A percentile compares a stretch with the other conserved stretches of the same genome.
Evolutionary conservation across 1,140 invertebrate species (phyloP).

Genomic region (Drosophila virilis): DNA sequence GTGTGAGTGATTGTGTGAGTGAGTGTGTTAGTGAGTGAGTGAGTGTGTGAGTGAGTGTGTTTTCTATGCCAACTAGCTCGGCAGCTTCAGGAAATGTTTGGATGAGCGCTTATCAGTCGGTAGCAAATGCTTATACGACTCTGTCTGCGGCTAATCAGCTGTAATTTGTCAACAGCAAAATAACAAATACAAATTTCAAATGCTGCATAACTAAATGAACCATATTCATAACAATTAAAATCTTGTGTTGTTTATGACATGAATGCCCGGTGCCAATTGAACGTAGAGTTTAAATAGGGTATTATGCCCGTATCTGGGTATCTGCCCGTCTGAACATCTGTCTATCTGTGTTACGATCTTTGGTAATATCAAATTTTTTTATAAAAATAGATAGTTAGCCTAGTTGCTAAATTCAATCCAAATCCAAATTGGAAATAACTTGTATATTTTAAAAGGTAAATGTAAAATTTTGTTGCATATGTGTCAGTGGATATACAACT

Average conservation of each 20-base stretch:
- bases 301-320: no score
- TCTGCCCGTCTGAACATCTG: no score
- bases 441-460: no score
- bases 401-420: no score
- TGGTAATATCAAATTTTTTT: no score
- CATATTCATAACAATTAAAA: conserved; percentile 2
- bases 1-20: conserved; percentile 1
- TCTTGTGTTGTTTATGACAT: background rate
- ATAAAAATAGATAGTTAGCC: no score
- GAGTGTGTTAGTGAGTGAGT: conserved; percentile 8
- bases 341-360: no score
- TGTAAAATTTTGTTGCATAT: no score
- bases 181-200: background rate
- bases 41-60: background rate
- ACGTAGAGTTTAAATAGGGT: no score
- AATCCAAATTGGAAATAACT: no score
- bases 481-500: background rate
- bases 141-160: conserved; percentile 11
- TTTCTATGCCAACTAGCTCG: background rate
- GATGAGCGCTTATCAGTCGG: conserved; percentile 8
- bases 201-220: background rate
- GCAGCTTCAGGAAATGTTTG: background rate
- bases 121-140: background rate
- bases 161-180: conserved; percentile 12
- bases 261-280: background rate